Evolutionary conservation across 2,797 vertebrate genomes (phyloP).

Genomic region (Remorina albescens): DNA sequence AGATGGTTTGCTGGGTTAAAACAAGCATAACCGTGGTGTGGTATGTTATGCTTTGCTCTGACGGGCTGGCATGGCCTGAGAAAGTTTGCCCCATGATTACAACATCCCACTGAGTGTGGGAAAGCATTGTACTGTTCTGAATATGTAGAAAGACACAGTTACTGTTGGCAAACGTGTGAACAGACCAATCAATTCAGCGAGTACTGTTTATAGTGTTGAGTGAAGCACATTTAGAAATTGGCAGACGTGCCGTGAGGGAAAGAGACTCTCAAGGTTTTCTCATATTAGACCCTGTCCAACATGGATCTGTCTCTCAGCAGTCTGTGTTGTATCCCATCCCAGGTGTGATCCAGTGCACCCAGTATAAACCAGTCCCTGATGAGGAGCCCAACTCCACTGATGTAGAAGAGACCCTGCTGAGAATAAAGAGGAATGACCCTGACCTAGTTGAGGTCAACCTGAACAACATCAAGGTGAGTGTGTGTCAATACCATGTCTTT

Average conservation of each 20-base stretch:
- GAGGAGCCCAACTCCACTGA: constrained; percentile 96
- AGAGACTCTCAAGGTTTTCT: constrained; percentile 8
- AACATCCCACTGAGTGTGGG: not conserved
- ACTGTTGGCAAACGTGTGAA: not conserved
- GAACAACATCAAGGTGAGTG: constrained; percentile 95
- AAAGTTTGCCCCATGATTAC: not conserved
- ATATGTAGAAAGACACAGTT: not conserved
- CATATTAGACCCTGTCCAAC: not conserved
- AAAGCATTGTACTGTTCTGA: constrained; percentile 15
- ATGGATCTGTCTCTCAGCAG: not conserved
- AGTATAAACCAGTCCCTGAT: constrained; percentile 96
- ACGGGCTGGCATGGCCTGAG: not conserved
- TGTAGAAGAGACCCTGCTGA: constrained; percentile 92
- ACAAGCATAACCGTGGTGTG: not conserved
- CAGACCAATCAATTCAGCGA: constrained; percentile 12
- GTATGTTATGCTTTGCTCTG: not conserved
- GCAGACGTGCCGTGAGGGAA: not conserved
- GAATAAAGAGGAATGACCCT: constrained; percentile 92
- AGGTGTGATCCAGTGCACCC: constrained; percentile 91
- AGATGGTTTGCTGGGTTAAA: not conserved
- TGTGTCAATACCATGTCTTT: not conserved
- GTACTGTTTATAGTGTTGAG: not conserved
- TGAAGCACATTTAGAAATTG: not conserved
- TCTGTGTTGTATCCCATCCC: constrained; percentile 12
- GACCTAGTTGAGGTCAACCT: constrained; percentile 96